Conservation (phyloP, 2,797 vertebrate genomes). For the Jordanella pulchra region DNA sequence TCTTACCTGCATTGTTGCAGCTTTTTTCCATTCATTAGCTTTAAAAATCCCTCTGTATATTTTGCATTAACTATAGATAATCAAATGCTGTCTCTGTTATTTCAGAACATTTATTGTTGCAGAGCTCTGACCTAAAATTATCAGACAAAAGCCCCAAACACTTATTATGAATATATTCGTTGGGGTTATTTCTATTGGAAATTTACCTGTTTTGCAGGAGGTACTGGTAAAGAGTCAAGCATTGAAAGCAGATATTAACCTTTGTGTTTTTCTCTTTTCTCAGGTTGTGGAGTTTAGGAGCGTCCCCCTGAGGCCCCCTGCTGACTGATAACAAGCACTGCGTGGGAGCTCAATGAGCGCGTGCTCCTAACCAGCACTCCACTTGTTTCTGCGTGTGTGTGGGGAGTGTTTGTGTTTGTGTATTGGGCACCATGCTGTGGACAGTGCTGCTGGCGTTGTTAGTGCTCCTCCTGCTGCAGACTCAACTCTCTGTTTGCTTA, state of each 20-base stretch:
- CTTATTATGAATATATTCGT: background rate
- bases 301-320: slow-evolving; percentile 44
- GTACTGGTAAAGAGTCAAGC: background rate
- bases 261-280: slow-evolving; percentile 16
- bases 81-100: background rate
- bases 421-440: slow-evolving; percentile 78
- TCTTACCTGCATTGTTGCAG: background rate
- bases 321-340: slow-evolving; percentile 58
- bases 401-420: slow-evolving; percentile 46
- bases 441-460: slow-evolving; percentile 79
- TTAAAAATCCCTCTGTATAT: background rate
- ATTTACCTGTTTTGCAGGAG: background rate
- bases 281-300: slow-evolving; percentile 47
- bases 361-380: slow-evolving; percentile 50
- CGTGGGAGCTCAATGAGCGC: slow-evolving; percentile 54
- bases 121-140: background rate
- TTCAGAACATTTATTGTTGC: no score
- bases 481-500: slow-evolving; percentile 78
- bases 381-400: slow-evolving; percentile 34
- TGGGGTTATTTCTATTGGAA: slow-evolving; percentile 5
- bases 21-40: background rate
- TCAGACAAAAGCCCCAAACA: background rate
- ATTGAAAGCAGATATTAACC: slow-evolving; percentile 24
- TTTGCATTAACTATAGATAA: background rate
- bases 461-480: slow-evolving; percentile 80